These are phyloP conservation scores for Acleris emargana DNA, from an alignment of 2,888 invertebrate genomes.

Conservation along the genomic window DNA sequence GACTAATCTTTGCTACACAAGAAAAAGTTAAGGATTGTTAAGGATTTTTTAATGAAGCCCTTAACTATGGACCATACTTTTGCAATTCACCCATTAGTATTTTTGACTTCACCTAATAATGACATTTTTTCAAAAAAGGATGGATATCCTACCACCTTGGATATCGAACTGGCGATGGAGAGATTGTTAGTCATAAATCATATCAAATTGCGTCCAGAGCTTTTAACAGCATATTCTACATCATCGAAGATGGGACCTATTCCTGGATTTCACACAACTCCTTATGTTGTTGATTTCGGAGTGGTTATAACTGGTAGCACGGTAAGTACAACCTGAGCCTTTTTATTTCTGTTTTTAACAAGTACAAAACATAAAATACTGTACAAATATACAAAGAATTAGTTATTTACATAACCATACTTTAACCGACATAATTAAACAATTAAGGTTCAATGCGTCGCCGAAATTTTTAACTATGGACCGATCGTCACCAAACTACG, in stretches of 20 bases:
- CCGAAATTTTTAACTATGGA: slow-evolving; percentile 82
- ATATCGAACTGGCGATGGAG: slow-evolving; percentile 86
- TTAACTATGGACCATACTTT: too few relatives aligned
- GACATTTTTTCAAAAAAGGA: slow-evolving; percentile 57
- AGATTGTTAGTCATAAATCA: slow-evolving; percentile 75
- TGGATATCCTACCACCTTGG: slow-evolving; percentile 78
- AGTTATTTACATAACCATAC: too few relatives aligned
- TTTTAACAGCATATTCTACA: slow-evolving; percentile 58
- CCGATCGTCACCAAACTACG: slow-evolving; percentile 73
- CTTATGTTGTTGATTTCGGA: slow-evolving; percentile 84
- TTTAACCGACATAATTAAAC: background rate
- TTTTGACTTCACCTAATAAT: background rate
- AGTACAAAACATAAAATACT: background rate
- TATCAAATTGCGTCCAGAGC: slow-evolving; percentile 67
- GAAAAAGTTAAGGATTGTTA: too few relatives aligned
- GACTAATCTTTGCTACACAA: too few relatives aligned
- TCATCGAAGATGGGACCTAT: slow-evolving; percentile 66
- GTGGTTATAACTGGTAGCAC: slow-evolving; percentile 78
- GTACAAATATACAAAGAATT: background rate
- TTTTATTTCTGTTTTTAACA: too few relatives aligned
- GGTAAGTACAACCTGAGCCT: slow-evolving; percentile 47
- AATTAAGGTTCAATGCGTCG: slow-evolving; percentile 67
- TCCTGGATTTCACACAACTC: slow-evolving; percentile 73
- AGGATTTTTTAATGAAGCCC: too few relatives aligned
- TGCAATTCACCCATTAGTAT: too few relatives aligned